These are phyloP conservation scores for Ptyas mucosa DNA, from an alignment of 2,113 vertebrate species.

Conservation along the genomic window DNA sequence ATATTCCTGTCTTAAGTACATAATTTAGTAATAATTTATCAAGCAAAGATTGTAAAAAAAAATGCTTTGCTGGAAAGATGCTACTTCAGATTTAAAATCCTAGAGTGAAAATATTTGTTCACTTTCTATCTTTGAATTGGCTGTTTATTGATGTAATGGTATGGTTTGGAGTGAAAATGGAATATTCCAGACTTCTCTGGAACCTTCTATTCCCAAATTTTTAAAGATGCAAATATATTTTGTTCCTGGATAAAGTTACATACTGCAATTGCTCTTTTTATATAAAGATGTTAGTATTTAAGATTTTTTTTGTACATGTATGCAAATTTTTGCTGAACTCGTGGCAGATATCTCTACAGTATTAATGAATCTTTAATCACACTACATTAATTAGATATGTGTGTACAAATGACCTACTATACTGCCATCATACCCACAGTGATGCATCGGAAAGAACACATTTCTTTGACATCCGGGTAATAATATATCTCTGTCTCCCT, in stretches of 20 bases:
- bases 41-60: neutral
- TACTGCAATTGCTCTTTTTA: neutral
- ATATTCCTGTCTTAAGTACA: neutral
- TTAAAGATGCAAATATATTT: neutral
- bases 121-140: neutral
- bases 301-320: neutral
- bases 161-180: neutral
- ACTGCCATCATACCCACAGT: neutral
- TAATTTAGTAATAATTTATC: neutral
- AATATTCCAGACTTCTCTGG: neutral
- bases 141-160: neutral
- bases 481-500: neutral
- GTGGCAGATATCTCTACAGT: neutral
- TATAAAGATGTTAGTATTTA: neutral
- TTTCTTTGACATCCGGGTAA: slow-evolving; percentile 22
- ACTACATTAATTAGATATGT: neutral
- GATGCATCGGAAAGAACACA: neutral
- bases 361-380: neutral
- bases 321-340: neutral
- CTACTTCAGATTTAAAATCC: neutral
- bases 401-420: neutral
- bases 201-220: neutral
- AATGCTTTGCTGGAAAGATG: neutral
- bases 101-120: neutral
- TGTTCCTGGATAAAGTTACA: neutral